Evolutionary conservation across 2,888 invertebrate species (phyloP).

Genomic region (Drosophila fulvimacula): DNA sequence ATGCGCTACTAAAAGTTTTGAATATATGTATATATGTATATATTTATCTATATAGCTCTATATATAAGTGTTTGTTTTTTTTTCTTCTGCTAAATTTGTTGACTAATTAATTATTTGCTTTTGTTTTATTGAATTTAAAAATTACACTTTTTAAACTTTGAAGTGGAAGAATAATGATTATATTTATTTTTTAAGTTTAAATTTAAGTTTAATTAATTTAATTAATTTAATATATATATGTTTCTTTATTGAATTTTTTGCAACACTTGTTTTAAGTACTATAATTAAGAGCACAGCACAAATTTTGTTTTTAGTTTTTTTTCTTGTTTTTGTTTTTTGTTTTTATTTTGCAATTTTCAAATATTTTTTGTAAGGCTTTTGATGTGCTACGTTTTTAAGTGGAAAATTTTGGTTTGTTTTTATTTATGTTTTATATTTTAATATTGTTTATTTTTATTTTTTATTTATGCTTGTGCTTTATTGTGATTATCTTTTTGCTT

Average conservation of each 20-base stretch:
- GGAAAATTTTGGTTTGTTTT: conserved; percentile 43
- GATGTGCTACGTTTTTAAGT: conserved; percentile 62
- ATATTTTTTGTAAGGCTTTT: conserved; percentile 68
- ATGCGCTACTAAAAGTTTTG: conserved; percentile 54
- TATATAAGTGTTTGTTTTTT: conserved; percentile 11
- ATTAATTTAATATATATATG: conserved; percentile 6
- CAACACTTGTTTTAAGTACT: conserved; percentile 24
- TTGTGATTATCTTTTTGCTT: conserved; percentile 78
- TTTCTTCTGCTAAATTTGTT: conserved; percentile 43
- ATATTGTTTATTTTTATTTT: conserved; percentile 15
- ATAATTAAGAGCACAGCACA: conserved; percentile 74
- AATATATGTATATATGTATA: conserved; percentile 32
- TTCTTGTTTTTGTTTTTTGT: conserved; percentile 10
- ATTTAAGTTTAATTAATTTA: conserved; percentile 11
- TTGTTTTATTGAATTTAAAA: conserved; percentile 53
- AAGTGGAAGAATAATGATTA: conserved; percentile 78
- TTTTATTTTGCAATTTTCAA: conserved; percentile 25
- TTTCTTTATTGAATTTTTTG: conserved; percentile 33
- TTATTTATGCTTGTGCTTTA: conserved; percentile 50
- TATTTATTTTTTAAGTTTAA: conserved; percentile 21
- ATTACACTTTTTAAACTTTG: conserved; percentile 71
- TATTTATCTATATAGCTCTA: conserved; percentile 20
- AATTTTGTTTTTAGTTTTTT: conserved; percentile 28
- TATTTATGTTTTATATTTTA: conserved; percentile 29
- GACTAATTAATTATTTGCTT: conserved; percentile 28